Conservation (phyloP, 1,140 invertebrate species). For the Diuraphis noxia region DNA sequence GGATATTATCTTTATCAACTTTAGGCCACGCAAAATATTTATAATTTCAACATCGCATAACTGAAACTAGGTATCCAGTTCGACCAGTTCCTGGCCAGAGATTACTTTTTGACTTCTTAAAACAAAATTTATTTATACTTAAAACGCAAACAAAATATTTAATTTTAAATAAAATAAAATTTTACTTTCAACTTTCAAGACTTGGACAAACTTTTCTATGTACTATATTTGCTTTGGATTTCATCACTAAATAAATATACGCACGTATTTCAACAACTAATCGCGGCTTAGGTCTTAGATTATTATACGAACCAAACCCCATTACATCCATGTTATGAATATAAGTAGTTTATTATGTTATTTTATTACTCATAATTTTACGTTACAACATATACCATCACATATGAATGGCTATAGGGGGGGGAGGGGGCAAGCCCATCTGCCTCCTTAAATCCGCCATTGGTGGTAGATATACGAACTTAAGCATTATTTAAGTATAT, state of each 20-base stretch:
- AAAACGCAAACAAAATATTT: not conserved
- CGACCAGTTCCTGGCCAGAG: not conserved
- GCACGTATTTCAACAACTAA: not conserved
- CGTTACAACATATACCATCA: too few species aligned
- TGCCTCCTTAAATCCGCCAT: too few species aligned
- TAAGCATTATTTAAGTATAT: not conserved
- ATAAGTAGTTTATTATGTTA: too few species aligned
- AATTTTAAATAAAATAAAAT: not conserved
- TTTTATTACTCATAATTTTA: too few species aligned
- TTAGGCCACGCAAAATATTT: not conserved
- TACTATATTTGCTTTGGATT: not conserved
- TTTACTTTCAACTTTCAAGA: not conserved
- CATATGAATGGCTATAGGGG: too few species aligned
- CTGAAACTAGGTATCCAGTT: not conserved
- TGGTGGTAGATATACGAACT: not conserved
- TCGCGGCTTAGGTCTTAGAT: not conserved
- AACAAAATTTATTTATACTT: not conserved
- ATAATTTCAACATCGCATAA: not conserved
- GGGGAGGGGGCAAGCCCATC: too few species aligned
- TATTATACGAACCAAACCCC: not conserved
- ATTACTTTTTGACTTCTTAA: not conserved
- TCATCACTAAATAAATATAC: not conserved
- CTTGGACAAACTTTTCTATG: not conserved
- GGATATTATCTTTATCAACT: not conserved
- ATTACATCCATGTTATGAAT: not conserved